These are phyloP conservation scores for Mellivora capensis DNA, from an alignment of 2,113 vertebrate genomes.

Conservation along the genomic window DNA sequence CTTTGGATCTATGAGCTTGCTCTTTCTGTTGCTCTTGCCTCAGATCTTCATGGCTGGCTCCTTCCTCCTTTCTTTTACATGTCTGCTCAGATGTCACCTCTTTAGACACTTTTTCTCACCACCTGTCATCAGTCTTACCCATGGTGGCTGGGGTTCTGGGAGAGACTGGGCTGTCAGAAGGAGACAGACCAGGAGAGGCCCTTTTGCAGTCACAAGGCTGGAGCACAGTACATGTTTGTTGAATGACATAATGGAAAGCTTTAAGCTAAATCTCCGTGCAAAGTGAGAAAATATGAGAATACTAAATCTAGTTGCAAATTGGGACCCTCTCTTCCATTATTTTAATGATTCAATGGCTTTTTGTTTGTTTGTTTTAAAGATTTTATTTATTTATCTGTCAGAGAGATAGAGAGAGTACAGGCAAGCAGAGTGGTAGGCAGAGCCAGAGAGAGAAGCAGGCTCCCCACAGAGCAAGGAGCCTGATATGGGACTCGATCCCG, in stretches of 20 bases:
- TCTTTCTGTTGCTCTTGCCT: background rate
- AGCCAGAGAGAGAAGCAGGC: no score
- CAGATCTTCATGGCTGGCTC: background rate
- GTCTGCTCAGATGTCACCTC: background rate
- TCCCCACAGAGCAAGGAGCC: no score
- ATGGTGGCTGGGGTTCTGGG: background rate
- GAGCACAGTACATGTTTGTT: background rate
- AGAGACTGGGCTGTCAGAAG: background rate
- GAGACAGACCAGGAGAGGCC: background rate
- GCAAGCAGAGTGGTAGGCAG: no score
- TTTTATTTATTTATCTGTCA: no score
- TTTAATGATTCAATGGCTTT: background rate
- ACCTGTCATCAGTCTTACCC: background rate
- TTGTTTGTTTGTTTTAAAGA: background rate
- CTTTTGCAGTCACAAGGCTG: background rate
- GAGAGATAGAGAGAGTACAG: no score
- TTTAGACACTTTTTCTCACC: background rate
- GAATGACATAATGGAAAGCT: background rate
- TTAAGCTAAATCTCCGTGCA: background rate
- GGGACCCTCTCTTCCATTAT: background rate
- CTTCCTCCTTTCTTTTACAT: background rate
- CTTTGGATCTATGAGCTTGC: background rate
- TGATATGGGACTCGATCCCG: no score
- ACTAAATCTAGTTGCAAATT: background rate
- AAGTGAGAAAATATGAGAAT: conserved; percentile 5